These are phyloP conservation scores for Eumerus sabulonum DNA, from an alignment of 2,888 invertebrate species.

Conservation along the genomic window DNA sequence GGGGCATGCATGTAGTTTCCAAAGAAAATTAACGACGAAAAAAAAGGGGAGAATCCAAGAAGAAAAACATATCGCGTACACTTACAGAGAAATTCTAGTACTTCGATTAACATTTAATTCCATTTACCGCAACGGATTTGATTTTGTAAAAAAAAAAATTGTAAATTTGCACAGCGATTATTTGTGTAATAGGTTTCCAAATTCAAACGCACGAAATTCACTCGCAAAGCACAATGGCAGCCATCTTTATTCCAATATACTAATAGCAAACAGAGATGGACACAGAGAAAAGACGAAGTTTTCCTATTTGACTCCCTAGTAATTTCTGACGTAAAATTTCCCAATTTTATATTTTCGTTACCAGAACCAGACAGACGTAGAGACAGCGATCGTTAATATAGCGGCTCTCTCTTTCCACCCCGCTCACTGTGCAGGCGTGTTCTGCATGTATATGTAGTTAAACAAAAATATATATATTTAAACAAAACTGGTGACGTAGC, in stretches of 20 bases:
- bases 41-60: background rate
- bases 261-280: conserved; percentile 58
- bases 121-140: conserved; percentile 62
- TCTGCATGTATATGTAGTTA: conserved; percentile 17
- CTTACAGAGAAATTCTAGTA: conserved; percentile 46
- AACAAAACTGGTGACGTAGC: conserved; percentile 53
- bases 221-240: conserved; percentile 65
- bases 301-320: conserved; percentile 16
- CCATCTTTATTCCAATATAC: conserved; percentile 65
- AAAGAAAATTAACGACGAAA: conserved; percentile 7
- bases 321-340: conserved; percentile 47
- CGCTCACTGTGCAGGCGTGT: conserved; percentile 12
- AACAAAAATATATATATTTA: conserved; percentile 10
- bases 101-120: conserved; percentile 51
- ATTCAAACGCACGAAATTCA: conserved; percentile 68
- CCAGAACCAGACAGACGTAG: too few species aligned
- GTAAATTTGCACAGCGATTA: conserved; percentile 58
- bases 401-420: conserved; percentile 40
- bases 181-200: conserved; percentile 60
- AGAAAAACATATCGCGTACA: conserved; percentile 32
- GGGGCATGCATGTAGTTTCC: background rate
- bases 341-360: conserved; percentile 48
- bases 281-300: conserved; percentile 17
- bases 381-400: conserved; percentile 4
- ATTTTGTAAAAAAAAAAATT: conserved; percentile 56